Evolutionary conservation across 2,113 vertebrate genomes (phyloP), one percentile per base, ranked within the genome.

Genomic region (Girardinichthys multiradiatus): DNA sequence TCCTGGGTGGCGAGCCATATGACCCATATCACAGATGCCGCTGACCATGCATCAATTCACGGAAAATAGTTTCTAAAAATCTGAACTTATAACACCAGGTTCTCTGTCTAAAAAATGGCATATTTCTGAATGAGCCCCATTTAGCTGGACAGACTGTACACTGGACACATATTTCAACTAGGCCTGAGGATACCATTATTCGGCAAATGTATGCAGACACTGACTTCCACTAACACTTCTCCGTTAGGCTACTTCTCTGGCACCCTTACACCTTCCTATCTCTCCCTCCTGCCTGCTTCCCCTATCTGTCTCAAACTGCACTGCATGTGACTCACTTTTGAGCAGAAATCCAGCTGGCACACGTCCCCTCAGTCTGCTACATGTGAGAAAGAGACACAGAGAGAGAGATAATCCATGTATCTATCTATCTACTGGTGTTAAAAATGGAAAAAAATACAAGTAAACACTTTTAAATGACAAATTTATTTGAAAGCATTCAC

Each of bases 261-360:
- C 17, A 54, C 24, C 68, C 57, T 76, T 70, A 70, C 76, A 71
- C 80, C 65, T 78, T 81, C 24, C 24, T n/a, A 54, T 54, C 68
- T 67, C 73, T 60, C 45, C 64, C 57, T 70, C 59, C 74, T 35
- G 48, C 24, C 24, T 24, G 48, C 21, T 17, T 54, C 9, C 48
- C 45, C 76, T 70, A 71, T 33, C 62, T 39, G 57, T 80, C 80
- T 72, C 64, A 61, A 69, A 80, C 70, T 37, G 70, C 61, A 80
- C 70, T 37, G 70, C 61, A 42, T 81, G 59, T 86, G 89, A 89
- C 64, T 91, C 88, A 86, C 67, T 81, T 72, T 17, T n/a, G 77
- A 79, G 72, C 67, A 80, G 68, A 63, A 68, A 77, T 85, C 84
- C 83, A 88, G 86, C 87, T 87, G 86, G 88, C 84, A 82, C 80